Conservation (phyloP, 2,888 invertebrate species). For the Ferdinandea cuprea region DNA sequence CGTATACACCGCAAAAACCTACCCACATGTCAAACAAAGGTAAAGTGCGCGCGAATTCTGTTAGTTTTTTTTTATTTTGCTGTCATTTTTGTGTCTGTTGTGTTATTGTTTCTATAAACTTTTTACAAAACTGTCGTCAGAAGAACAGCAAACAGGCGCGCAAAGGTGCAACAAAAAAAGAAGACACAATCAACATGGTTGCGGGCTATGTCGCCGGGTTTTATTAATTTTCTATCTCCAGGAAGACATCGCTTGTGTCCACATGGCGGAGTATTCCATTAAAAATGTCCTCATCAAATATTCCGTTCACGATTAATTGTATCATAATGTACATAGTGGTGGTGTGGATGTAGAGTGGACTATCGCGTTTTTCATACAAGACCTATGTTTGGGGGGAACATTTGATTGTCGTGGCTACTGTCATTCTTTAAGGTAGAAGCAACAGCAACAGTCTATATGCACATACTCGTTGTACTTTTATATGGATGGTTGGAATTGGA, state of each 20-base stretch:
- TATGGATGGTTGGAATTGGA: slow-evolving; percentile 27
- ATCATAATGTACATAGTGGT: slow-evolving; percentile 64
- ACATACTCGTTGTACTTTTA: slow-evolving; percentile 27
- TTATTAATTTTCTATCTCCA: slow-evolving; percentile 47
- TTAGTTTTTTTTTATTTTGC: slow-evolving; percentile 25
- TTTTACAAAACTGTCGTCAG: slow-evolving; percentile 46
- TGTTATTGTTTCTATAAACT: slow-evolving; percentile 57
- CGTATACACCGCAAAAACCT: slow-evolving; percentile 24
- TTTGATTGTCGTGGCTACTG: slow-evolving; percentile 47
- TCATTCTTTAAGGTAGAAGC: slow-evolving; percentile 22
- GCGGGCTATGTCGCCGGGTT: slow-evolving; percentile 27
- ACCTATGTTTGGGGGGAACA: slow-evolving; percentile 21
- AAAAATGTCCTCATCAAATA: slow-evolving; percentile 67
- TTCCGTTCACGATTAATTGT: slow-evolving; percentile 74
- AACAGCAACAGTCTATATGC: slow-evolving; percentile 44
- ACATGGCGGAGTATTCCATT: slow-evolving; percentile 26
- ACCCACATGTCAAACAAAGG: slow-evolving; percentile 73
- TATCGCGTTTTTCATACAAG: not conserved
- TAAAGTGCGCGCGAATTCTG: slow-evolving; percentile 65
- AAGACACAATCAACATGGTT: slow-evolving; percentile 22
- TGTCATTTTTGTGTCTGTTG: slow-evolving; percentile 22
- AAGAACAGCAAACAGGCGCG: slow-evolving; percentile 11
- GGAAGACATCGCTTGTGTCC: slow-evolving; percentile 60
- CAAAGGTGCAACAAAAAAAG: slow-evolving; percentile 14
- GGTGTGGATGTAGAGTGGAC: not conserved